Evolutionary conservation across 1,140 invertebrate genomes (phyloP), one percentile per base, ranked within the genome.

Genomic region (Amyelois transitella): DNA sequence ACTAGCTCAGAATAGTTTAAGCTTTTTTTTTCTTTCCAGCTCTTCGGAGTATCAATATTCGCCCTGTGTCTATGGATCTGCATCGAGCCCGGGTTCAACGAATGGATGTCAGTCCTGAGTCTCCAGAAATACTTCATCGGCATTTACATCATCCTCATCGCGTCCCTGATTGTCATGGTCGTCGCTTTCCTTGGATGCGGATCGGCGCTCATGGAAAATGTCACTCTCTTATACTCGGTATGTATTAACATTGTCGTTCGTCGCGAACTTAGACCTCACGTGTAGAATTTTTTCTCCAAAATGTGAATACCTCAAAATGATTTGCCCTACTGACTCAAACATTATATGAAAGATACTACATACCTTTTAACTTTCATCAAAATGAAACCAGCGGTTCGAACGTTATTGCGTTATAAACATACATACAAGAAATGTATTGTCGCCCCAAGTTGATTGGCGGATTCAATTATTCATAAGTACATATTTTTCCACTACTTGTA

Each of bases 91-190:
- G 92, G 92, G 0, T 93, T 96, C 64, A 93, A 94, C 69, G 92
- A 96, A 60, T 96, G 94, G 93, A 91, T 97, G 20, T 87, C 89
- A 3, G 92, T 93, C 55, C 77, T 96, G 18, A 90, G 94, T 44
- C 91, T 96, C 32, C 84, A 92, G 51, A 88, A 93, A 44, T 95
- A 94, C 79, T 96, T 96, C 87, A 94, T 93, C 44, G 95, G 95
- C 5, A 89, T 95, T 53, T 96, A 96, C 66, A 91, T 97, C 28
- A 88, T 97, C 28, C 92, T 96, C 19, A 88, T 92, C 21, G 90
- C 90, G 0, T 91, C 94, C 0, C 81, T 94, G 17, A 72, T 94
- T 24, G 91, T 96, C 47, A 92, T 96, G 89, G 81, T 93, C 0
- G 90, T 95, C 1, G 89, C 93, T 0, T 93, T 96, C 71, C 71